Evolutionary conservation across 2,113 vertebrate genomes (phyloP).

Genomic region (Todiramphus saurophagus): DNA sequence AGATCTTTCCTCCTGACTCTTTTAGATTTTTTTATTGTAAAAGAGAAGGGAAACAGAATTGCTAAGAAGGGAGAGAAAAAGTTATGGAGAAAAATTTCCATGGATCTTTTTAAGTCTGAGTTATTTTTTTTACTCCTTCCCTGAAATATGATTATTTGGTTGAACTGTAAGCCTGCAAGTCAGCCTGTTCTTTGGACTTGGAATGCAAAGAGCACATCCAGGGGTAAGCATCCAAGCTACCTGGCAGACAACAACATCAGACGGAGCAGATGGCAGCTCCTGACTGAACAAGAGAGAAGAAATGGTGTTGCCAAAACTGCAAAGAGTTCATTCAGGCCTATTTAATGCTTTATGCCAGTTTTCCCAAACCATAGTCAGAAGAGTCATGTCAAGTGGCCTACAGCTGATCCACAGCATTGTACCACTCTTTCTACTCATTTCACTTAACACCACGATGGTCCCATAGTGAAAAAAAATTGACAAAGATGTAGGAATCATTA

Average conservation of each 20-base stretch:
- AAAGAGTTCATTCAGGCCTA: background rate
- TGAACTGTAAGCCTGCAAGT: background rate
- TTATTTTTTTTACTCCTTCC: background rate
- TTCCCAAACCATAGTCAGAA: background rate
- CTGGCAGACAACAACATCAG: background rate
- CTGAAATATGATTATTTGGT: background rate
- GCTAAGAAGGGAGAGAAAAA: background rate
- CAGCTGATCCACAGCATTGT: background rate
- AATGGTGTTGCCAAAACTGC: conserved; percentile 1
- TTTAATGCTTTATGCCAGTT: background rate
- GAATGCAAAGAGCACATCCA: background rate
- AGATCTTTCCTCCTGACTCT: background rate
- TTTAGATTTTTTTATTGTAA: background rate
- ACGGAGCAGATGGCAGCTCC: conserved; percentile 36
- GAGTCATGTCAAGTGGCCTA: background rate
- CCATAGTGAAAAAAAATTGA: background rate
- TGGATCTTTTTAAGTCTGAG: background rate
- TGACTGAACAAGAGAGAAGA: background rate
- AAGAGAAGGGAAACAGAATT: background rate
- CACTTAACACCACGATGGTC: background rate
- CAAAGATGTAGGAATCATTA: background rate
- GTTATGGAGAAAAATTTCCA: background rate
- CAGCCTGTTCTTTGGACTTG: background rate
- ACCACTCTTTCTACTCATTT: background rate
- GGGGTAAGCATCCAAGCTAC: conserved; percentile 5